Conservation (phyloP, 2,797 vertebrate genomes). For the Distichodus sexfasciatus region DNA sequence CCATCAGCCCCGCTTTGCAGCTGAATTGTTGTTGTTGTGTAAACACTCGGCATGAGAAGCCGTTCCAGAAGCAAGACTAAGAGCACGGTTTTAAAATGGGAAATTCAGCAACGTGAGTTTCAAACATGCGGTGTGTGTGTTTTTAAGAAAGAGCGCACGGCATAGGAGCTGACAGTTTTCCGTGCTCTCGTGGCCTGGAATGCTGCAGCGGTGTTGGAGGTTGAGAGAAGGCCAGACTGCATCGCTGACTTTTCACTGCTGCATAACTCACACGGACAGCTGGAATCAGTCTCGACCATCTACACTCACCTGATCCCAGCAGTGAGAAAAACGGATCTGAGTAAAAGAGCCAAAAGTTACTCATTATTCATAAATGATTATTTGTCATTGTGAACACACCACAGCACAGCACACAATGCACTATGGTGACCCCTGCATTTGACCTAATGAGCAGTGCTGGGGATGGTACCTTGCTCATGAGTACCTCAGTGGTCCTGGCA, state of each 20-base stretch:
- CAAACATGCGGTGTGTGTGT: slow-evolving; percentile 6
- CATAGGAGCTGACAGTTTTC: not conserved
- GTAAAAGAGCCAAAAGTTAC: too few species aligned
- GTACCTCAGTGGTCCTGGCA: too few species aligned
- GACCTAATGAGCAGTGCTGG: too few species aligned
- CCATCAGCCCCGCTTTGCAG: slow-evolving; percentile 12
- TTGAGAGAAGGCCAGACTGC: slow-evolving; percentile 1
- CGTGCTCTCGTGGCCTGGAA: slow-evolving; percentile 5
- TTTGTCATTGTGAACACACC: too few species aligned
- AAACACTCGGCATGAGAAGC: slow-evolving; percentile 25
- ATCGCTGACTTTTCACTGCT: slow-evolving; percentile 14
- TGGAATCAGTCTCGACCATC: not conserved
- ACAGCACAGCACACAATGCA: too few species aligned
- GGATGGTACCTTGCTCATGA: too few species aligned
- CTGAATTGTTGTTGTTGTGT: not conserved
- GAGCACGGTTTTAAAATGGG: not conserved
- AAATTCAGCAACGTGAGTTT: not conserved
- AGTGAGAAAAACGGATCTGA: not conserved
- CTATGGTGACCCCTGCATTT: too few species aligned
- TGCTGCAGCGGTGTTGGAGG: not conserved
- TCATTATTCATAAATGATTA: too few species aligned
- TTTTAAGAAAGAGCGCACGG: not conserved
- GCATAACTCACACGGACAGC: slow-evolving; percentile 18
- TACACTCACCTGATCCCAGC: not conserved
- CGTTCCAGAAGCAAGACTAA: slow-evolving; percentile 9